These are phyloP conservation scores for Amblyopsis hoosieri DNA, from an alignment of 2,797 vertebrate genomes.

Conservation along the genomic window DNA sequence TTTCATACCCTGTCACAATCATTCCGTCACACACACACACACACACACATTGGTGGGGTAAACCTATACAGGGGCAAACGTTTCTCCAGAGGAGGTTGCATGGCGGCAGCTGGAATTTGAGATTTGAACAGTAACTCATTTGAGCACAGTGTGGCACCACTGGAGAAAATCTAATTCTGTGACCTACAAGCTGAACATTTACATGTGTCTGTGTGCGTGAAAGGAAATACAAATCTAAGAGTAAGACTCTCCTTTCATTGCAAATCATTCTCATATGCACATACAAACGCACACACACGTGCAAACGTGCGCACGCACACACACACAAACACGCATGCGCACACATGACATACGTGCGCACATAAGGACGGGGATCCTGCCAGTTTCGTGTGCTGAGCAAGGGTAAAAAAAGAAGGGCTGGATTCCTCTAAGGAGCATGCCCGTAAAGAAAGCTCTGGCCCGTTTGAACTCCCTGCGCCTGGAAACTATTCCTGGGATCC, in stretches of 20 bases:
- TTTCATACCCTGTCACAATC: conserved; percentile 68
- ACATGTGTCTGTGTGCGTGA: too few relatives aligned
- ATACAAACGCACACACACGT: conserved; percentile 2
- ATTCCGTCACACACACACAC: conserved; percentile 46
- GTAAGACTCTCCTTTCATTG: too few relatives aligned
- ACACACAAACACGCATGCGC: conserved; percentile 9
- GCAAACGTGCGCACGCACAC: conserved; percentile 5
- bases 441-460: conserved; percentile 41
- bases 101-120: conserved; percentile 3
- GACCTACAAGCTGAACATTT: too few relatives aligned
- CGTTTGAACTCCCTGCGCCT: conserved; percentile 57
- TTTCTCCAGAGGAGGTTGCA: neutral
- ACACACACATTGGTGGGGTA: conserved; percentile 11
- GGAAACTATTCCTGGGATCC: conserved; percentile 62
- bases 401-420: conserved; percentile 12
- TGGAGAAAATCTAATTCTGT: conserved; percentile 5
- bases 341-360: conserved; percentile 2
- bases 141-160: conserved; percentile 14
- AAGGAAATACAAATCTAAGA: too few relatives aligned
- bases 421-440: conserved; percentile 39
- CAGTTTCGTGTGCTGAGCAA: conserved; percentile 38
- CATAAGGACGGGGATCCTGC: conserved; percentile 28
- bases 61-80: conserved; percentile 34
- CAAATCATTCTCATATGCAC: neutral
- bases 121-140: conserved; percentile 34